Evolutionary conservation across 1,140 invertebrate genomes (phyloP).

Genomic region (Drosophila pseudoobscura): DNA sequence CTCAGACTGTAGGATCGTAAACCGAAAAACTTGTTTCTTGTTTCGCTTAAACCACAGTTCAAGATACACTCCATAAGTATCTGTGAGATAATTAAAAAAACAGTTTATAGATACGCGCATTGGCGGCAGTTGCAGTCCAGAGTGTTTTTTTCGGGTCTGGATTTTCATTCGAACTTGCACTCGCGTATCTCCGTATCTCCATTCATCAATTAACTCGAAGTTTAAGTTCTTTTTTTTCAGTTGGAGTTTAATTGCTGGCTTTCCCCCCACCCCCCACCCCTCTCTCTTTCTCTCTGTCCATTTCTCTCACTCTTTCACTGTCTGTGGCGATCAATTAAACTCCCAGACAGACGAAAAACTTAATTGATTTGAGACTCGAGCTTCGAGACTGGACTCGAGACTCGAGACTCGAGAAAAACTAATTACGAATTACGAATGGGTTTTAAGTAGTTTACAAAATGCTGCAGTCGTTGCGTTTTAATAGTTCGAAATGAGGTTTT

Average conservation of each 20-base stretch:
- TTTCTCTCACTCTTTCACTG: conserved; percentile 5
- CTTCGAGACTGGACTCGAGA: conserved; percentile 2
- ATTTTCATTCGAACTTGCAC: too few species aligned
- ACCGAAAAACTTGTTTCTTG: conserved; percentile 38
- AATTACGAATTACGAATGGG: conserved; percentile 63
- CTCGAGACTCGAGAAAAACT: conserved; percentile 31
- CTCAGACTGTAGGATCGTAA: conserved; percentile 43
- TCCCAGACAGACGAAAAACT: conserved; percentile 52
- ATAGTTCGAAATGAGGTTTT: conserved; percentile 30
- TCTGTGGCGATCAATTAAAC: conserved; percentile 59
- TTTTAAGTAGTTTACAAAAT: conserved; percentile 47
- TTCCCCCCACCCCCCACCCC: conserved; percentile 1
- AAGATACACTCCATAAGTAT: conserved; percentile 34
- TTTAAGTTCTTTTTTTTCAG: conserved; percentile 60
- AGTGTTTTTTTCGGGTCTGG: too few species aligned
- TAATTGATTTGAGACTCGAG: conserved; percentile 70
- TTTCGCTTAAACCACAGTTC: conserved; percentile 35
- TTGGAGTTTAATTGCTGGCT: conserved; percentile 56
- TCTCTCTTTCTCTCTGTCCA: conserved; percentile 2
- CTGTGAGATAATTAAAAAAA: conserved; percentile 46
- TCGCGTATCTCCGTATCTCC: conserved; percentile 24
- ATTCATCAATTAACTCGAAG: conserved; percentile 67
- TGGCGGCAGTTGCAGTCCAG: too few species aligned
- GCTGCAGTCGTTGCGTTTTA: conserved; percentile 8
- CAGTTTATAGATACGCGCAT: conserved; percentile 29